Conservation (phyloP, 2,797 vertebrate species). For the Halcyon badia region DNA sequence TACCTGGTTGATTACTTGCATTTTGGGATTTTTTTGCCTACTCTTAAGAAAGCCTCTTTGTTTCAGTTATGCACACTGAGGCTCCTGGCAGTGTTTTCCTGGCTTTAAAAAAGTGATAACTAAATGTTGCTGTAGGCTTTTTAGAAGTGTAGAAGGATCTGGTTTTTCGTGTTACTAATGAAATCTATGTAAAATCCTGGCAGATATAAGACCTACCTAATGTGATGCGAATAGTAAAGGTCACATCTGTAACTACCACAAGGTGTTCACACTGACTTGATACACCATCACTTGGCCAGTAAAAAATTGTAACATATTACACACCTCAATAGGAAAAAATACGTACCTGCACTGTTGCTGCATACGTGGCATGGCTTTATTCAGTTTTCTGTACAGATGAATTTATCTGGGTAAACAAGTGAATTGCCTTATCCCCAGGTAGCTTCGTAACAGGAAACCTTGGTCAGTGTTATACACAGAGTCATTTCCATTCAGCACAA, state of each 20-base stretch:
- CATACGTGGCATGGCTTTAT: neutral
- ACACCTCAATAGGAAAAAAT: neutral
- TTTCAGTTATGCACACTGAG: neutral
- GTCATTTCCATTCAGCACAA: neutral
- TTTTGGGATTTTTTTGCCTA: neutral
- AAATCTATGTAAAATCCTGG: neutral
- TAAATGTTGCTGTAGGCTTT: neutral
- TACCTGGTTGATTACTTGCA: neutral
- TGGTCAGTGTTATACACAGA: rapidly evolving
- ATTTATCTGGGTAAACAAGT: neutral
- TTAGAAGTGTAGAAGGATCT: neutral
- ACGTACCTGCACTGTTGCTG: neutral
- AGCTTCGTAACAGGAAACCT: neutral
- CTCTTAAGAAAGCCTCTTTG: neutral
- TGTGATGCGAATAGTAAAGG: neutral
- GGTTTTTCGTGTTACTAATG: neutral
- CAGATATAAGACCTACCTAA: neutral
- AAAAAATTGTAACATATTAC: neutral
- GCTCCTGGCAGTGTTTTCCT: neutral
- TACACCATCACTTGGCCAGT: rapidly evolving
- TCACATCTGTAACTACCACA: neutral
- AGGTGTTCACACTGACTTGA: neutral
- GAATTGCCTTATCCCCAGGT: neutral
- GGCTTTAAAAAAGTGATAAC: neutral
- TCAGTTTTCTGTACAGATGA: neutral